phyloP scores from a whole-genome alignment of 2,113 vertebrate genomes.

The Gobiocypris rarus region DNA sequence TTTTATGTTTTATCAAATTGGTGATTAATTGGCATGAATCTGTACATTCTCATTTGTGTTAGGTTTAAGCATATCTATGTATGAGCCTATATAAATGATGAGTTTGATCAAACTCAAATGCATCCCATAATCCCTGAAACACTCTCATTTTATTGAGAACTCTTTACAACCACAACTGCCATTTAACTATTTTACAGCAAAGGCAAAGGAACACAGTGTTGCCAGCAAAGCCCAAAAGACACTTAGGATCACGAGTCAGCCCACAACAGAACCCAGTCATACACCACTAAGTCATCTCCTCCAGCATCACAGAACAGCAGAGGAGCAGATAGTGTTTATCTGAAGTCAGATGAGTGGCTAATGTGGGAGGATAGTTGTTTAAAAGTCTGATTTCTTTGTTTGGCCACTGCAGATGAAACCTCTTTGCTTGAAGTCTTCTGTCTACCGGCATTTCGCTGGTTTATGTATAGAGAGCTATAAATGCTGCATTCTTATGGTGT shows the following conservation, averaged over 20 bases:
- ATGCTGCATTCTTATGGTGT: not conserved
- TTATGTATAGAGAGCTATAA: not conserved
- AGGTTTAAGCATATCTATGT: too few species aligned
- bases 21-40: too few species aligned
- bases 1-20: too few species aligned
- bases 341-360: conserved; percentile 28
- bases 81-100: too few species aligned
- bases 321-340: conserved; percentile 5
- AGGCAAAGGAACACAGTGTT: conserved; percentile 2
- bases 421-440: conserved; percentile 13
- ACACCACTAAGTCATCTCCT: conserved; percentile 38
- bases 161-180: conserved; percentile 2
- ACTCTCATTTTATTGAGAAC: not conserved
- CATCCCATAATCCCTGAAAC: not conserved
- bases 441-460: conserved; percentile 23
- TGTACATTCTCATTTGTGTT: too few species aligned
- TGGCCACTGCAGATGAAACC: conserved; percentile 17
- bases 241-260: conserved; percentile 70
- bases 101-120: not conserved
- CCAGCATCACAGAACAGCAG: conserved; percentile 55
- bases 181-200: not conserved
- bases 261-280: conserved; percentile 57
- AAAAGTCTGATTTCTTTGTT: conserved; percentile 40
- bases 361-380: conserved; percentile 39
- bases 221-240: conserved; percentile 61